Evolutionary conservation across 2,888 invertebrate genomes (phyloP), one percentile per base, ranked within the genome.

Genomic region (Leuctra nigra): DNA sequence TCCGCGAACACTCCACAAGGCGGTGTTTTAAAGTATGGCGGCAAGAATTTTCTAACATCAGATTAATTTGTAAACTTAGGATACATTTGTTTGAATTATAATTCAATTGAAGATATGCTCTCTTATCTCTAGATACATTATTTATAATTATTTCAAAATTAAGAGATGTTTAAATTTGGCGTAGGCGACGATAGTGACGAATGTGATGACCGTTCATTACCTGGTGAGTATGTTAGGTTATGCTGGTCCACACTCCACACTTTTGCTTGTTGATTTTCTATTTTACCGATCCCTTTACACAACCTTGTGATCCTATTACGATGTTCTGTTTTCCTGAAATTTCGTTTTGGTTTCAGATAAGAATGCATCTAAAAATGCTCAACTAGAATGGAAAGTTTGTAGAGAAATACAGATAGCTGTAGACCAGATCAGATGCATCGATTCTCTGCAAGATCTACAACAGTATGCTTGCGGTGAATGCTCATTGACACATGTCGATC

Each of bases 401-500:
- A 33, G 52, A 18, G 52, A 56, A 29, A 38, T 56, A 14, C 24
- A 29, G 16, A 41, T 52, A 7, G 25, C 52, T 6, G 44, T 50
- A 38, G 52, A 23, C 13, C 41, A 41, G 14, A 41, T 39, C 29
- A 24, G 18, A 13, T 22, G 44, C 7, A 33, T 22, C 16, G 44
- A 39, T 14, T 39, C 29, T 23, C 18, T 25, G 23, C 39, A 50
- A 7, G 47, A 44, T 18, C 23, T 47, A 13, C 25, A 50, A 64
- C 74, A 75, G 69, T 73, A 75, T 64, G 68, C 68, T 18, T 73
- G 70, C 62, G 73, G 72, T 14, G 73, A 75, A 60, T 65, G 73
- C 9, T 72, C 74, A 61, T 75, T 81, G 56, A 75, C 77, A 23
- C 75, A 79, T 68, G 69, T 80, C 11, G 65, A 68, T 7, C 62